Base-by-base conservation (phyloP, 1,140 invertebrate genomes). In the Plectus sambesii region DNA sequence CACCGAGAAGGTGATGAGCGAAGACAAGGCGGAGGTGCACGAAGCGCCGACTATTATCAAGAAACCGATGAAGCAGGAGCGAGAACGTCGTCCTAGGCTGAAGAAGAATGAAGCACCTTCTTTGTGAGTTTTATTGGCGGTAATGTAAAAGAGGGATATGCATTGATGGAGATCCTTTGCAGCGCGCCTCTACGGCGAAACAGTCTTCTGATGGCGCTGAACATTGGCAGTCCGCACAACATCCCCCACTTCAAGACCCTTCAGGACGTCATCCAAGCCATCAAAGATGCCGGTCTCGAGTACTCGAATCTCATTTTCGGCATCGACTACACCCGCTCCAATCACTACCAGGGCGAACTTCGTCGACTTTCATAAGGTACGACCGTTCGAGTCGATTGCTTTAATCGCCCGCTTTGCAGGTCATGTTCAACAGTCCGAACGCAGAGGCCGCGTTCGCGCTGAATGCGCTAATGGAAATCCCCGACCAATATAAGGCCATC, bases 331-430 rank as follows among this genome's bases (percentile, higher is more conserved):
- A 75, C 73, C 6, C 68, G 72, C 6, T 73, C 71, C 47, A 75
- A 75, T 53, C 70, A 75, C 45, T 75, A 74, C 67, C 73, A 75
- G 55, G 74, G 74, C 39, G 56, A 73, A n/a, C 73, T 67, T 77
- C 61, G 76, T 77, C 29, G 71, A 76, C 49, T 77, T 73, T 58
- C 73, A 76, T 51, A 67, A 67, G 51, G 64, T 66, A 47, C 42
- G 20, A n/a, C n/a, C n/a, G n/a, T n/a, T n/a, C n/a, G n/a, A 33
- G 30, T 33, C 30, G 17, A 33, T 12, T 33, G 30, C 30, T 33
- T 17, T 12, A 12, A 33, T 12, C 12, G 17, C 30, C 17, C 12
- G 30, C 17, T 33, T 40, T 60, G 48, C 33, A 67, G 64, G 64
- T 67, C 6, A 72, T 69, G 9, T 61, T 62, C 20, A 73, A 74